These are phyloP conservation scores for Diorhabda sublineata DNA, from an alignment of 1,140 invertebrate species.

Conservation along the genomic window DNA sequence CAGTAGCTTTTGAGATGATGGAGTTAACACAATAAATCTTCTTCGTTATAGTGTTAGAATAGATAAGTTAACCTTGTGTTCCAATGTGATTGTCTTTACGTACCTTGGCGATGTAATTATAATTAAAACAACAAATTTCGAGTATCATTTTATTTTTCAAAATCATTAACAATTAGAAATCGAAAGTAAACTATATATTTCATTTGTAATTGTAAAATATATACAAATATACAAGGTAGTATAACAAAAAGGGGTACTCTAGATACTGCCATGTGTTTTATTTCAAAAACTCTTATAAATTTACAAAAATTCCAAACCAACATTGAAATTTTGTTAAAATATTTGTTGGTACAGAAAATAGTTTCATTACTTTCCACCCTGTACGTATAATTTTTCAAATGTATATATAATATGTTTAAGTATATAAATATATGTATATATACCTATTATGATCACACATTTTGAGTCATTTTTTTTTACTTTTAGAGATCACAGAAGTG, in stretches of 20 bases:
- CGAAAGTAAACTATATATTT: constrained; percentile 3
- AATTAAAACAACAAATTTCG: neutral
- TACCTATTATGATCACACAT: constrained; percentile 40
- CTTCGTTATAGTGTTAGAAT: too few species aligned
- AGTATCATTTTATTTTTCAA: constrained; percentile 3
- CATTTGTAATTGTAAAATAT: constrained; percentile 4
- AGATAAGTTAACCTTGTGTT: too few species aligned
- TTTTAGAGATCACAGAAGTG: constrained; percentile 47
- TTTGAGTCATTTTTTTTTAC: constrained; percentile 44
- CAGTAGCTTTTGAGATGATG: too few species aligned
- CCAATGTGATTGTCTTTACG: too few species aligned
- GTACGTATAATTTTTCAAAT: constrained; percentile 25
- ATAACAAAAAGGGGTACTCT: constrained; percentile 1
- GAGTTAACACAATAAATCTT: too few species aligned
- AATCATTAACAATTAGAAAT: constrained; percentile 3
- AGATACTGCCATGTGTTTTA: constrained; percentile 3
- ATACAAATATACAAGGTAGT: constrained; percentile 13
- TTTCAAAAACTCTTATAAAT: constrained; percentile 9
- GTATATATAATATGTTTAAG: constrained; percentile 23
- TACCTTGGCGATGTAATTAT: too few species aligned
- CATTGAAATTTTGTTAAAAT: neutral
- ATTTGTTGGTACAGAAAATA: neutral
- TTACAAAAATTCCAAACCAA: constrained; percentile 5
- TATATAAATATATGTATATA: constrained; percentile 23
- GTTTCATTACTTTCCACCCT: constrained; percentile 21